Percentiles rank a stretch among this genome's conserved stretches.
Evolutionary conservation across 2,113 vertebrate species (phyloP).

Genomic region (Sinocyclocheilus anshuiensis): DNA sequence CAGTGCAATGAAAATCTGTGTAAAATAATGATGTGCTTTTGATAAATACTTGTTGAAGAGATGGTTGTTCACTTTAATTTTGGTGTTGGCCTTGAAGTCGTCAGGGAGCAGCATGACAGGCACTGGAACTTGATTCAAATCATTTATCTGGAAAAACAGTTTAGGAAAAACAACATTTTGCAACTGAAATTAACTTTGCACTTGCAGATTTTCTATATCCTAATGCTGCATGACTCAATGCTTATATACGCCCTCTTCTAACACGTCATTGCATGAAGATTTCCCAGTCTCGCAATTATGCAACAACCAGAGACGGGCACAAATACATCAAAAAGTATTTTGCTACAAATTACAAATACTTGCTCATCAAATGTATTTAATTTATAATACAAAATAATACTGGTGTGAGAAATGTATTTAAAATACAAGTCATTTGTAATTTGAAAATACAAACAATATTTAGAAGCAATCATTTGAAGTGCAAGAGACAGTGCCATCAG

Average conservation of each 20-base stretch:
- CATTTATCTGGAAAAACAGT: slow-evolving; percentile 80
- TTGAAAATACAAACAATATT: no score
- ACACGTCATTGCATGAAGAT: background rate
- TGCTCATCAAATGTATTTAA: no score
- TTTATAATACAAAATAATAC: no score
- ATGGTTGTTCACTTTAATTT: slow-evolving; percentile 96
- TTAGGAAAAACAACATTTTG: background rate
- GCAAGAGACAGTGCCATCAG: no score
- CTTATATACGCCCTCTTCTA: background rate
- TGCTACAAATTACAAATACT: no score
- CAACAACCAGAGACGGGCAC: background rate
- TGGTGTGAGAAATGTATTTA: no score
- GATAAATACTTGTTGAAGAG: slow-evolving; percentile 88
- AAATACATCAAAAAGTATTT: no score
- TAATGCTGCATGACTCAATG: background rate
- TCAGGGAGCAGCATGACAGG: slow-evolving; percentile 94
- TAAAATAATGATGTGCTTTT: background rate
- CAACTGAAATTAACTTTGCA: background rate
- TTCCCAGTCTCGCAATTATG: background rate
- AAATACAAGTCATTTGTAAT: no score
- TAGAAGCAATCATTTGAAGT: no score
- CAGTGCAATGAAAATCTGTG: background rate
- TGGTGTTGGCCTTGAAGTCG: slow-evolving; percentile 94
- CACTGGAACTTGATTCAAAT: slow-evolving; percentile 90
- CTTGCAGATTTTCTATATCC: background rate